phyloP scores from a whole-genome alignment of 2,113 vertebrate species.

The Rallus limicola region DNA sequence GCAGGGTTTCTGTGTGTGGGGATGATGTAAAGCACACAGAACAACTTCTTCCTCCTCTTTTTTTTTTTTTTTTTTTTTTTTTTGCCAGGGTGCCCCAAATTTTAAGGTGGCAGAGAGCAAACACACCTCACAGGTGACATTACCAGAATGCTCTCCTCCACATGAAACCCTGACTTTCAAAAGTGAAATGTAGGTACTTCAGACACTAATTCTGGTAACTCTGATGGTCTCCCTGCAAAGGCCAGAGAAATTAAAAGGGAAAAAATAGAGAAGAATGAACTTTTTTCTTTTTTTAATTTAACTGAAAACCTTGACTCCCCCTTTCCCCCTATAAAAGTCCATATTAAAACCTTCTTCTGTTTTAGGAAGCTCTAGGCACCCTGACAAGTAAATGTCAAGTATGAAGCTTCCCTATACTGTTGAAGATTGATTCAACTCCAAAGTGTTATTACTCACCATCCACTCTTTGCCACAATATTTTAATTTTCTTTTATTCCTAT shows the following conservation, averaged over 20 bases:
- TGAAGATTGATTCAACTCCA: background rate
- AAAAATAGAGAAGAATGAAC: background rate
- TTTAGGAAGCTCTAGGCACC: background rate
- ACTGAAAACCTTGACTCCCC: background rate
- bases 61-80: too few relatives aligned
- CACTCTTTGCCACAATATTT: background rate
- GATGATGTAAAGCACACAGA: background rate
- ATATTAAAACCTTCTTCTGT: background rate
- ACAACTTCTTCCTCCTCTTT: accelerated
- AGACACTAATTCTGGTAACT: background rate
- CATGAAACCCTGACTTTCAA: background rate
- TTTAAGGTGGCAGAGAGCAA: background rate
- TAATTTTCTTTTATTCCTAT: background rate
- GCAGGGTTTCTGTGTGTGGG: background rate
- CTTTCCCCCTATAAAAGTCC: background rate
- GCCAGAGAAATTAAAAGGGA: background rate
- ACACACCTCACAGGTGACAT: accelerated
- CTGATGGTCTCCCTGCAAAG: background rate
- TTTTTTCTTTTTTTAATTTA: background rate
- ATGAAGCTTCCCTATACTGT: background rate
- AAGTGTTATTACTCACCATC: background rate
- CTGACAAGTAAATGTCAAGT: background rate
- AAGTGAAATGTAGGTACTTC: background rate
- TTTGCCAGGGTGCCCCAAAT: accelerated
- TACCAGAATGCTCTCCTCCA: background rate